Conservation (phyloP, 2,797 vertebrate species). For the Tapera naevia region DNA sequence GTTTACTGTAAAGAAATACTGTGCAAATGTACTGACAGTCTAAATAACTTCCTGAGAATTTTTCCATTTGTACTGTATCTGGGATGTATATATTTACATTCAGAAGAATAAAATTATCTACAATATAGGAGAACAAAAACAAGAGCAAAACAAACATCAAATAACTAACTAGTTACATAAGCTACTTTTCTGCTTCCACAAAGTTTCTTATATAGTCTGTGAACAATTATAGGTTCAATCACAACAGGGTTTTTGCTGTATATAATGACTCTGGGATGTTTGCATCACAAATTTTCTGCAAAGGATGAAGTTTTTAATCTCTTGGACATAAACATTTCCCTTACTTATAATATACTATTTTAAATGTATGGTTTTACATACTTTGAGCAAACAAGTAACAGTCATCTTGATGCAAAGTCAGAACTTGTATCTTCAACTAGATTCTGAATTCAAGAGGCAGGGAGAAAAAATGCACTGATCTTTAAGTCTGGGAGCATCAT, state of each 20-base stretch:
- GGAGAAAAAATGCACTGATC: neutral
- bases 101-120: neutral
- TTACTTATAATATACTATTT: neutral
- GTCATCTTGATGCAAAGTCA: neutral
- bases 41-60: fast-evolving
- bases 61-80: neutral
- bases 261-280: neutral
- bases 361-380: neutral
- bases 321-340: neutral
- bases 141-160: too few relatives aligned
- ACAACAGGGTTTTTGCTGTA: neutral
- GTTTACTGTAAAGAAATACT: neutral
- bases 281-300: fast-evolving
- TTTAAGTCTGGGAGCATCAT: neutral
- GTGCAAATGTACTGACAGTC: neutral
- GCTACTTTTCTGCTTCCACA: neutral
- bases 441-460: neutral
- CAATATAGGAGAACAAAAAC: fast-evolving
- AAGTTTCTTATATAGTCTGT: neutral
- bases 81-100: neutral
- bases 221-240: neutral
- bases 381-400: neutral
- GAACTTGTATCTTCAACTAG: neutral
- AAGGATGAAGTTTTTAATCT: neutral
- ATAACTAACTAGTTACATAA: neutral